These are phyloP conservation scores for Cinclus mexicanus DNA, from an alignment of 2,113 vertebrate species.

Conservation along the genomic window DNA sequence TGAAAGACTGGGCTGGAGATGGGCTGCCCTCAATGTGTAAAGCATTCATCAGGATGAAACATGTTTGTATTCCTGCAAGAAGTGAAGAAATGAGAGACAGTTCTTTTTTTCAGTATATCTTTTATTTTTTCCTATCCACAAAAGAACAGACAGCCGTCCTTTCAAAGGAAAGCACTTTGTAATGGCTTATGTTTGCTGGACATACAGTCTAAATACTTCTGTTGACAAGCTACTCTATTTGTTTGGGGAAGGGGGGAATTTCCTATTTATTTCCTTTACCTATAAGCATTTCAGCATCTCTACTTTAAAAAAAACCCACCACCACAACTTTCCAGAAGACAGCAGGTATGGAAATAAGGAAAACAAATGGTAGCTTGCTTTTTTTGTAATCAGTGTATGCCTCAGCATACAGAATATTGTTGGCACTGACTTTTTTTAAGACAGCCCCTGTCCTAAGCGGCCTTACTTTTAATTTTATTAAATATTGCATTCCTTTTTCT, in stretches of 20 bases:
- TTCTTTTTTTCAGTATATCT: not conserved
- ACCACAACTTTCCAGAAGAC: not conserved
- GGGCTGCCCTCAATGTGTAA: not conserved
- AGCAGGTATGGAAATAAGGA: not conserved
- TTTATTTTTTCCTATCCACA: not conserved
- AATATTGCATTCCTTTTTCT: not conserved
- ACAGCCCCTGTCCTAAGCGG: conserved; percentile 11
- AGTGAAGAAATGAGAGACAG: conserved; percentile 21
- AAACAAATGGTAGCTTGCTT: not conserved
- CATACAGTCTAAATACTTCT: not conserved
- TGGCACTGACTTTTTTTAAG: conserved; percentile 46
- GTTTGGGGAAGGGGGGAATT: not conserved
- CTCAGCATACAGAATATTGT: not conserved
- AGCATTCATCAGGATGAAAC: not conserved
- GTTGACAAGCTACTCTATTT: not conserved
- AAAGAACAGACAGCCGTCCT: conserved; percentile 8
- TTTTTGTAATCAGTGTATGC: not conserved
- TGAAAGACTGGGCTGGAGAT: not conserved
- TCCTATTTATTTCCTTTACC: conserved; percentile 24
- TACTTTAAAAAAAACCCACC: accelerated
- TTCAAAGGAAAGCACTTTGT: conserved; percentile 45
- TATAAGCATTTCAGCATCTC: not conserved
- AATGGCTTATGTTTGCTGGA: not conserved
- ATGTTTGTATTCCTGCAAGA: conserved; percentile 17
- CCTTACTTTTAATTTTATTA: conserved; percentile 61